Conservation (phyloP, 2,888 invertebrate species). For the Hesperia comma region DNA sequence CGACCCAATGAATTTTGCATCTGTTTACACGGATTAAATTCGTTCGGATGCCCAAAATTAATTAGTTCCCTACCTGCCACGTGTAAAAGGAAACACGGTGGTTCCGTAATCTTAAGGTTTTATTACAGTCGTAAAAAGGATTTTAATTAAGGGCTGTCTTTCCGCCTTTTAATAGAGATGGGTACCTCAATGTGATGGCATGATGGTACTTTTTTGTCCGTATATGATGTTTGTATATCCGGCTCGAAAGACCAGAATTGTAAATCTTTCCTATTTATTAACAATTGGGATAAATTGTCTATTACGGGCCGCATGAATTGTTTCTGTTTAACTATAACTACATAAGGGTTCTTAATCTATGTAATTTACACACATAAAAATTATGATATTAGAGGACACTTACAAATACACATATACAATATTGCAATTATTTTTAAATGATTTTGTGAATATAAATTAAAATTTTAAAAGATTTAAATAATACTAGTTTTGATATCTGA, state of each 20-base stretch:
- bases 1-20: constrained; percentile 38
- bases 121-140: constrained; percentile 35
- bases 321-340: too few species aligned
- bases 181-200: constrained; percentile 26
- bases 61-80: constrained; percentile 35
- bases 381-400: too few species aligned
- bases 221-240: constrained; percentile 15
- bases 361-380: too few species aligned
- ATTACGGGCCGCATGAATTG: not conserved
- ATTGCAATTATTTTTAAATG: too few species aligned
- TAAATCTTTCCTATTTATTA: not conserved
- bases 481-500: too few species aligned
- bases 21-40: constrained; percentile 37
- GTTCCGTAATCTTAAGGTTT: constrained; percentile 36
- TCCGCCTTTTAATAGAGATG: constrained; percentile 34
- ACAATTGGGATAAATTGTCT: not conserved
- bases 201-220: constrained; percentile 1
- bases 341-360: too few species aligned
- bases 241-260: constrained; percentile 5
- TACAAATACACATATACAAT: too few species aligned
- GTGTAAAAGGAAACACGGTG: constrained; percentile 34
- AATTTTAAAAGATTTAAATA: too few species aligned
- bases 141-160: constrained; percentile 35
- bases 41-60: constrained; percentile 36
- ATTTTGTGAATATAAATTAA: too few species aligned